Evolutionary conservation across 2,888 invertebrate species (phyloP), one percentile per base, ranked within the genome.

Genomic region (Protodeltote pygarga): DNA sequence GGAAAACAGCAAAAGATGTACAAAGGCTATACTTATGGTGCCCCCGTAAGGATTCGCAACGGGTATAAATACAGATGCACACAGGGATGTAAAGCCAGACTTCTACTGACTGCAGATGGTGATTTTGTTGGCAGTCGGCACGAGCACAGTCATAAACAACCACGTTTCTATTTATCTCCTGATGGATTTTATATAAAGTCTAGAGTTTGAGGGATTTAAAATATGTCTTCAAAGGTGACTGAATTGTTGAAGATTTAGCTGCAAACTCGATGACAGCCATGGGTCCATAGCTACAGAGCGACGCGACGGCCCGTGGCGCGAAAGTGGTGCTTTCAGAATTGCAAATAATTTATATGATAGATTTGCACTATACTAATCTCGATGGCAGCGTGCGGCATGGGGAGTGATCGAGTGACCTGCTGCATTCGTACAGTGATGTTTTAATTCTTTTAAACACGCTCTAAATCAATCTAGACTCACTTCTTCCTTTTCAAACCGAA

Each of bases 1-100:
- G 73, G 73, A 1, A 75, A 71, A 39, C 53, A 29, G 6, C 70
- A 57, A 38, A 67, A 66, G 24, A 67, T 73, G 65, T 67, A 59
- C 21, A 63, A 61, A n/a, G 59, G 66, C 2, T 77, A 71, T 24
- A 77, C 75, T 0, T 77, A 65, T 28, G 49, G 68, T 17, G 10
- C 65, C 28, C 47, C 60, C 13, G 16, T 47, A 32, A 24, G 48
- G 33, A 11, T 37, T 5, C 3, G 57, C 29, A 5, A 14, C 20
- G 13, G 58, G 59, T 4, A 77, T 45, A 63, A 76, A 1, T 81
- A 81, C 42, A 73, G 73, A 2, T 72, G 68, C 16, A 76, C 80
- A 0, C 62, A 67, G 3, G 68, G 65, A 0, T 80, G 80, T 24
- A 69, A 68, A 8, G 78, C 74, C 0, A 61, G 65, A n/a, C 35